These are phyloP conservation scores for Drosophila simulans DNA, from an alignment of 1,140 invertebrate genomes.

Conservation along the genomic window DNA sequence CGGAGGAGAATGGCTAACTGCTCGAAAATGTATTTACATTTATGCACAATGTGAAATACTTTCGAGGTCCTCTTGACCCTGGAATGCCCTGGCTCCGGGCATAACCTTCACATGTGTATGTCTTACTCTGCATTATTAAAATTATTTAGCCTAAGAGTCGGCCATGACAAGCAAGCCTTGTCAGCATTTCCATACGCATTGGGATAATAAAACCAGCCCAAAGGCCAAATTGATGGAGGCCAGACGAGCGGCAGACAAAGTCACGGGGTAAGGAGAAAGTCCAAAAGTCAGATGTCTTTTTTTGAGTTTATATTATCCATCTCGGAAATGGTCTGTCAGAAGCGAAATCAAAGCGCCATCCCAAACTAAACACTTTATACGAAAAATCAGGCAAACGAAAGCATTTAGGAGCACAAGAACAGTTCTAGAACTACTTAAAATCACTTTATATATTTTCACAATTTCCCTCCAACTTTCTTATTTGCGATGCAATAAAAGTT, in stretches of 20 bases:
- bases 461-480: too few species aligned
- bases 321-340: conserved; percentile 12
- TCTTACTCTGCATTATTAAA: conserved; percentile 41
- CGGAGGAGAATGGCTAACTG: conserved; percentile 4
- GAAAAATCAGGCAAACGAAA: conserved; percentile 6
- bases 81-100: conserved; percentile 25
- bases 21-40: conserved; percentile 37
- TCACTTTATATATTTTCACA: neutral
- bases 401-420: conserved; percentile 1
- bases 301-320: conserved; percentile 16
- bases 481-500: too few species aligned
- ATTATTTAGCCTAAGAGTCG: conserved; percentile 30
- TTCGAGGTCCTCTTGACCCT: conserved; percentile 22
- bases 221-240: conserved; percentile 30
- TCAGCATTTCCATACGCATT: conserved; percentile 42
- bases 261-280: conserved; percentile 2
- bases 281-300: conserved; percentile 27
- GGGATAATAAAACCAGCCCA: conserved; percentile 39
- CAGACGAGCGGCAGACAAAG: conserved; percentile 31
- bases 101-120: conserved; percentile 20
- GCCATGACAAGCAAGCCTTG: conserved; percentile 20
- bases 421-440: neutral
- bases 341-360: conserved; percentile 38
- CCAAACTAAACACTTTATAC: conserved; percentile 22
- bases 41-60: conserved; percentile 22